Conservation (phyloP, 1,140 invertebrate species). For the Plutomurus gul region DNA sequence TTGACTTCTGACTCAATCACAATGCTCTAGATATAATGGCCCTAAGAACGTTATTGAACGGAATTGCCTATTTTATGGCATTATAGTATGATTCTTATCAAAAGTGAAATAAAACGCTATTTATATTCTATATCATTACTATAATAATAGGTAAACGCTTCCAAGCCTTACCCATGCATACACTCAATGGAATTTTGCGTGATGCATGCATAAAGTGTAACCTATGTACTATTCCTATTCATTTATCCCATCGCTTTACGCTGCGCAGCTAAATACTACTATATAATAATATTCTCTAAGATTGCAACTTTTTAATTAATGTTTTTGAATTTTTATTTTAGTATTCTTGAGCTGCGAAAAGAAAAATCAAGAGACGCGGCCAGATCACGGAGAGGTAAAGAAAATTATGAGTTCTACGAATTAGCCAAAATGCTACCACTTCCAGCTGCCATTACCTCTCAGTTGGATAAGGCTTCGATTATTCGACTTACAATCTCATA, state of each 20-base stretch:
- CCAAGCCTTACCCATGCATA: too few species aligned
- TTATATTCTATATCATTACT: background rate
- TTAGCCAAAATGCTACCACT: constrained; percentile 95
- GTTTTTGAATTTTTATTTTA: constrained; percentile 57
- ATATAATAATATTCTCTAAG: background rate
- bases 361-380: constrained; percentile 97
- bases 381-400: constrained; percentile 89
- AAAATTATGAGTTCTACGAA: constrained; percentile 98
- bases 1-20: background rate
- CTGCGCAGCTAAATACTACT: too few species aligned
- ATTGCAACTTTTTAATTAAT: background rate
- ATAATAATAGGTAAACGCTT: background rate
- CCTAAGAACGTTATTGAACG: background rate
- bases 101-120: background rate
- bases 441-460: constrained; percentile 93
- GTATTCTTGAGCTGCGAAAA: constrained; percentile 93
- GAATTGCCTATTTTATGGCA: background rate
- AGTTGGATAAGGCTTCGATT: constrained; percentile 98
- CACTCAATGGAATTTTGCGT: background rate
- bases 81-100: background rate
- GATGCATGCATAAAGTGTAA: too few species aligned
- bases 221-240: too few species aligned
- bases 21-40: background rate
- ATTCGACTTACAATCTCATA: constrained; percentile 97
- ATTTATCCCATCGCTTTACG: too few species aligned